phyloP scores from a whole-genome alignment of 2,888 invertebrate genomes.

The Acrobasis repandana region DNA sequence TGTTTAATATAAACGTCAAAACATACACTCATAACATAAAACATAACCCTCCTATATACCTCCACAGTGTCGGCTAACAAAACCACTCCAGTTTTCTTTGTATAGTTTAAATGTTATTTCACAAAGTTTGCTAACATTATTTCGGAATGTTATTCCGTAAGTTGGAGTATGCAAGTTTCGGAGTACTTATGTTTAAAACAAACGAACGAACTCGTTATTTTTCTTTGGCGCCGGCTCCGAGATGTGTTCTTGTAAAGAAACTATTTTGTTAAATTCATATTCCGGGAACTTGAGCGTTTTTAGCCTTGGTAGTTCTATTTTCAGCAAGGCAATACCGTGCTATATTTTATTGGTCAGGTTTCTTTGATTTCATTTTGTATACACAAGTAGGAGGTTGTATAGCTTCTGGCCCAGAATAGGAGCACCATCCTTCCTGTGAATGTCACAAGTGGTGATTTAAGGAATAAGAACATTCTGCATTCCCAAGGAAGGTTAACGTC shows the following conservation, averaged over 20 bases:
- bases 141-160: slow-evolving; percentile 11
- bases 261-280: too few species aligned
- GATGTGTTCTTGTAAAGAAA: neutral
- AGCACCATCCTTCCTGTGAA: too few species aligned
- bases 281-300: too few species aligned
- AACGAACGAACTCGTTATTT: neutral
- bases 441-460: too few species aligned
- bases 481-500: too few species aligned
- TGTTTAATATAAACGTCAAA: neutral
- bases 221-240: neutral
- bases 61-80: neutral
- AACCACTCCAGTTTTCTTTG: slow-evolving; percentile 10
- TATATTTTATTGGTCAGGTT: neutral
- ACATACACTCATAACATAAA: neutral
- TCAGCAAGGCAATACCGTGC: too few species aligned
- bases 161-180: slow-evolving; percentile 5
- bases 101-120: slow-evolving; percentile 16
- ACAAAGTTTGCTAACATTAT: slow-evolving; percentile 7
- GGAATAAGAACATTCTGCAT: too few species aligned
- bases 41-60: too few species aligned
- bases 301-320: too few species aligned
- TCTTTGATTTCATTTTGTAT: too few species aligned
- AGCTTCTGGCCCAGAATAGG: too few species aligned
- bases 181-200: slow-evolving; percentile 4
- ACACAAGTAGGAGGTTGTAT: too few species aligned